Base-by-base conservation (phyloP, 2,113 vertebrate genomes). In the Xyrauchen texanus region DNA sequence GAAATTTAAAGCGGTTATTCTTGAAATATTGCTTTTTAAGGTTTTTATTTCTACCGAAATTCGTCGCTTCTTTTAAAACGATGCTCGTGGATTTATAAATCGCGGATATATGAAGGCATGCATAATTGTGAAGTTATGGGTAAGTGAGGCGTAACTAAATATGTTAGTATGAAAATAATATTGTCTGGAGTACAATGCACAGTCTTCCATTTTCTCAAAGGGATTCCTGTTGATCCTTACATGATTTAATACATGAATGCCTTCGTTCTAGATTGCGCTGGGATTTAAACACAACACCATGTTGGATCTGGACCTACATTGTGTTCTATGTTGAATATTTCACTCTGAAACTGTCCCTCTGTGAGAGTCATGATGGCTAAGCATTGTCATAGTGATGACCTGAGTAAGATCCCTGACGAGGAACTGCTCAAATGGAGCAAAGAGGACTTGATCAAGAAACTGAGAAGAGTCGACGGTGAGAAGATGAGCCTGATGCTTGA, bases 401-500 rank as follows among this genome's bases (percentile, higher is more conserved):
- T 97, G 87, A 94, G 92, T 92, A 94, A 95, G 90, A 87, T 96
- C 84, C 87, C 94, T 0, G 97, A 98, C 84, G 97, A 96, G 13
- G 96, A 98, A 81, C 93, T 98, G 90, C 84, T 95, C 81, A 93
- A 94, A 82, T 95, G 92, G 93, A 94, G 93, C 88, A 97, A 97
- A 78, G 96, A 97, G 51, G 96, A 98, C 75, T 90, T 98, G 88
- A 84, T 97, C 85, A 93, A 94, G 88, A 92, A 92, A 76, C 88
- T 99, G 82, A 91, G 95, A 87, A 94, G 93, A 90, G 94, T 93
- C 1, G 97, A 99, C 89, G 83, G 91, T 46, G 97, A 98, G 85
- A 96, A 96, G 84, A 96, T 98, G 94, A 95, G 91, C 92, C 85
- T 97, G 87, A 96, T 97, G 96, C 92, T 97, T 76, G 96, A 98